Evolutionary conservation across 2,113 vertebrate genomes (phyloP).

Genomic region (Naja naja): DNA sequence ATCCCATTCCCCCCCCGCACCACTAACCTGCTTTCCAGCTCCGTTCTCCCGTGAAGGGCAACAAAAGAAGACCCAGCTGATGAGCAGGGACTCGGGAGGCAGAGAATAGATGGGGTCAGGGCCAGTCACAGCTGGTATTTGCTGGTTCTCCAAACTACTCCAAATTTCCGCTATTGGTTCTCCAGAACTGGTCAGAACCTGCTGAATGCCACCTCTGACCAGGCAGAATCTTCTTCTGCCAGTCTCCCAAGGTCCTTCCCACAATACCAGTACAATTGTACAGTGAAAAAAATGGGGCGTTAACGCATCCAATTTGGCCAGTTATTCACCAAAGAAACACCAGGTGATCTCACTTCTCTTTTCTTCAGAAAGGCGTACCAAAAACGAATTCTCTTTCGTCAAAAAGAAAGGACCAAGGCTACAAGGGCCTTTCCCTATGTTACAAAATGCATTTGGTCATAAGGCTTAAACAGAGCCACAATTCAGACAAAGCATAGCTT

Average conservation of each 20-base stretch:
- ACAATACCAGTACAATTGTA: neutral
- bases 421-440: neutral
- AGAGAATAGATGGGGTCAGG: accelerated
- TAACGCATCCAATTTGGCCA: neutral
- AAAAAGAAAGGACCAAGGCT: neutral
- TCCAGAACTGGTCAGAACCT: no score
- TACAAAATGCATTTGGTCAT: neutral
- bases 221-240: no score
- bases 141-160: no score
- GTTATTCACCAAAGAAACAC: neutral
- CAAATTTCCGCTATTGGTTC: no score
- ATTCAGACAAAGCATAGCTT: neutral
- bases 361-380: neutral
- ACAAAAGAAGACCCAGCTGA: no score
- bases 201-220: no score
- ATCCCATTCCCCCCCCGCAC: no score
- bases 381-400: neutral
- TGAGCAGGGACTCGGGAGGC: no score
- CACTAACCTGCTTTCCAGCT: no score
- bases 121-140: no score
- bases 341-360: neutral
- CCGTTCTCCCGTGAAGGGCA: no score
- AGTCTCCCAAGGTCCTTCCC: no score
- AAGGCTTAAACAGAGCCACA: neutral
- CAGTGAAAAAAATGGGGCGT: neutral